Evolutionary conservation across 1,140 invertebrate genomes (phyloP).

Genomic region (Danaus plexippus): DNA sequence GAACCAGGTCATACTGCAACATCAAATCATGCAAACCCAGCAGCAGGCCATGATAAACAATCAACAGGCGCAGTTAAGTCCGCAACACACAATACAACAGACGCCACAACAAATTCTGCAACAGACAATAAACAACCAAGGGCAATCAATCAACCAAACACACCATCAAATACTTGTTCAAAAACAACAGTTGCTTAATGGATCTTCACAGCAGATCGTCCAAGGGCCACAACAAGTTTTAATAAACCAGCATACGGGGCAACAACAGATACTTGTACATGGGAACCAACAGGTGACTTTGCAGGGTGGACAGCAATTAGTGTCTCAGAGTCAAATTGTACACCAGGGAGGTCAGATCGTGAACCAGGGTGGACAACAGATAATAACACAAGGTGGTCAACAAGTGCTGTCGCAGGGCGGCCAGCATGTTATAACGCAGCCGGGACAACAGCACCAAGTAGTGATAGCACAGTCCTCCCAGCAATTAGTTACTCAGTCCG

Average conservation of each 20-base stretch:
- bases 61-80: slow-evolving; percentile 57
- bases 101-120: slow-evolving; percentile 54
- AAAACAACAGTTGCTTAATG: slow-evolving; percentile 60
- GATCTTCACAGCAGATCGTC: slow-evolving; percentile 58
- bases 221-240: slow-evolving; percentile 59
- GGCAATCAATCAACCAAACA: slow-evolving; percentile 49
- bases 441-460: slow-evolving; percentile 62
- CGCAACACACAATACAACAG: slow-evolving; percentile 61
- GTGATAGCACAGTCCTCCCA: slow-evolving; percentile 59
- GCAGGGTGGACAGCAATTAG: slow-evolving; percentile 61
- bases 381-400: slow-evolving; percentile 54
- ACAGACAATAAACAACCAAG: slow-evolving; percentile 57
- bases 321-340: slow-evolving; percentile 62
- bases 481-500: slow-evolving; percentile 57
- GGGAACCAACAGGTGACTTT: slow-evolving; percentile 64
- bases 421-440: slow-evolving; percentile 65
- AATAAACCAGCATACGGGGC: slow-evolving; percentile 62
- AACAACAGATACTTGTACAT: slow-evolving; percentile 65
- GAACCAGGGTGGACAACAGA: slow-evolving; percentile 60
- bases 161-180: slow-evolving; percentile 68
- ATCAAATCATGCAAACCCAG: slow-evolving; percentile 68
- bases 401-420: slow-evolving; percentile 60
- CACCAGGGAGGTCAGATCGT: slow-evolving; percentile 62
- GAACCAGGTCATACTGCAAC: slow-evolving; percentile 67
- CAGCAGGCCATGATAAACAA: slow-evolving; percentile 61